Percentiles rank a stretch among this genome's conserved stretches.
Conservation (phyloP, 2,888 invertebrate species). For the Leucoptera coffeella region DNA sequence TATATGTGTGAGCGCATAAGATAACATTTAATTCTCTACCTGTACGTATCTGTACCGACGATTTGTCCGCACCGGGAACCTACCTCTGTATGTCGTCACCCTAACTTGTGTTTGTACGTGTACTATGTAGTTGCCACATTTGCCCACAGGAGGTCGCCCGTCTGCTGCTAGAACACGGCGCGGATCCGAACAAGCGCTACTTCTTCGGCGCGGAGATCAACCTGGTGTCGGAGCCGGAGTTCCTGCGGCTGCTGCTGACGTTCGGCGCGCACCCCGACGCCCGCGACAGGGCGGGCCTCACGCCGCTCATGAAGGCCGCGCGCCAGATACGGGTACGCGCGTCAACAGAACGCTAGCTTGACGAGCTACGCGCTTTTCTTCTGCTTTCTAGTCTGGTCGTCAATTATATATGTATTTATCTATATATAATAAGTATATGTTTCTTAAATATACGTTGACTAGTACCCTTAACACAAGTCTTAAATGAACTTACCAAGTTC, state of each 20-base stretch:
- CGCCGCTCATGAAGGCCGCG: conserved; percentile 88
- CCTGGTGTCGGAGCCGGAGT: conserved; percentile 75
- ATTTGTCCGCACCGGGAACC: too few species aligned
- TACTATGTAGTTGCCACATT: too few species aligned
- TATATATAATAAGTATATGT: not conserved
- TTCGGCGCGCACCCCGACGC: conserved; percentile 87
- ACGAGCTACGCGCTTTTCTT: not conserved
- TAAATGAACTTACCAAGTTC: too few species aligned
- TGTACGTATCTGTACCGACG: too few species aligned
- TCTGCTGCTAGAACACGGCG: conserved; percentile 74
- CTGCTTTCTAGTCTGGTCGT: too few species aligned
- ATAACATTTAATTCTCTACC: too few species aligned
- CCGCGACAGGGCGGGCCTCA: conserved; percentile 78
- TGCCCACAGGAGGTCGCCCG: conserved; percentile 63
- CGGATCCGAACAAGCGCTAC: conserved; percentile 87
- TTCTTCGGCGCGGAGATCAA: conserved; percentile 90
- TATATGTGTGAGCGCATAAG: too few species aligned
- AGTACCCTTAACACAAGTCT: too few species aligned
- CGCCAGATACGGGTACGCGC: conserved; percentile 66
- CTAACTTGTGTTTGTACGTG: too few species aligned
- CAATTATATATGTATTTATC: not conserved
- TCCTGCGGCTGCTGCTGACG: conserved; percentile 71
- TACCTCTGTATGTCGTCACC: too few species aligned
- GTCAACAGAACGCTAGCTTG: conserved; percentile 60
- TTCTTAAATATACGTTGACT: not conserved